Evolutionary conservation across 2,797 vertebrate species (phyloP).

Genomic region (Rhincodon typus): DNA sequence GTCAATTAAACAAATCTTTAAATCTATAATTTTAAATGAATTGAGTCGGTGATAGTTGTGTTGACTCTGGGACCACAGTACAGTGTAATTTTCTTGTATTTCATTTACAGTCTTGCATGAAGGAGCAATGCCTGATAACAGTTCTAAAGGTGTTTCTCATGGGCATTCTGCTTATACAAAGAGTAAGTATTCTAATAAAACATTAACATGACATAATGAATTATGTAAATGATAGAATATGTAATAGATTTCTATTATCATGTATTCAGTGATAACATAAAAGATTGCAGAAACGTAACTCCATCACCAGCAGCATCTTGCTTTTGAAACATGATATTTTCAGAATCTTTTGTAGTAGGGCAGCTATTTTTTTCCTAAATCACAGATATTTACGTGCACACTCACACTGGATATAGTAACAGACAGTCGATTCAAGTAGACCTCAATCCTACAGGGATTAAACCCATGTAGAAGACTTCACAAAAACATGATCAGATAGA

Average conservation of each 20-base stretch:
- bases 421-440: neutral
- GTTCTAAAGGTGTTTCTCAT: conserved; percentile 17
- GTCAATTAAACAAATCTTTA: neutral
- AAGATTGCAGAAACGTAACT: neutral
- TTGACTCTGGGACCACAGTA: neutral
- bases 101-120: neutral
- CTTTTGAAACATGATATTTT: neutral
- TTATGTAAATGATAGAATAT: conserved; percentile 29
- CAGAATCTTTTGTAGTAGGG: neutral
- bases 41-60: neutral
- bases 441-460: conserved; percentile 36
- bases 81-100: neutral
- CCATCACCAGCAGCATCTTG: neutral
- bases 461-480: conserved; percentile 43
- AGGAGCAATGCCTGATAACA: neutral
- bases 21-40: neutral
- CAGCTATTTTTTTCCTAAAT: neutral
- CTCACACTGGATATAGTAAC: neutral
- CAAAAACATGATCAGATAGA: conserved; percentile 42
- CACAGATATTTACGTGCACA: neutral
- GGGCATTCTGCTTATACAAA: conserved; percentile 19
- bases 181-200: neutral
- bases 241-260: neutral
- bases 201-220: conserved; percentile 11
- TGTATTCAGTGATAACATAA: conserved; percentile 3